phyloP scores from a whole-genome alignment of 2,797 vertebrate genomes.

The Sebastes umbrosus region DNA sequence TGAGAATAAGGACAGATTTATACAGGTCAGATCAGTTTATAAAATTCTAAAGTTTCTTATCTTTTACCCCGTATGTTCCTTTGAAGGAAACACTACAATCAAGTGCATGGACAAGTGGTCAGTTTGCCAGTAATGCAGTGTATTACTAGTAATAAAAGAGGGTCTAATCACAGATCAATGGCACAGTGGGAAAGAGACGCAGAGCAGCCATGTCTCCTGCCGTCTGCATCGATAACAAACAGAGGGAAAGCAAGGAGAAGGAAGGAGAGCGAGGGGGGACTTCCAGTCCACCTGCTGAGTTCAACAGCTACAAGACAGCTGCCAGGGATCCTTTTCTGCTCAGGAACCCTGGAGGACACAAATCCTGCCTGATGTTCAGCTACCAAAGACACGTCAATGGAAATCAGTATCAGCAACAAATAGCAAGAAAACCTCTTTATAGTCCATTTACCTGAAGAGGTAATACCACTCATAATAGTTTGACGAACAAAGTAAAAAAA shows the following conservation, averaged over 20 bases:
- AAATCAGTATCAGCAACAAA: background rate
- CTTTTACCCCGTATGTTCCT: background rate
- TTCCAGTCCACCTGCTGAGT: slow-evolving; percentile 16
- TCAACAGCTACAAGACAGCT: slow-evolving; percentile 15
- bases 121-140: background rate
- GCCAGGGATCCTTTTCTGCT: slow-evolving; percentile 11
- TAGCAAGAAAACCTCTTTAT: background rate
- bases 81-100: background rate
- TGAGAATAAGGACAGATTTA: background rate
- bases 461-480: background rate
- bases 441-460: background rate
- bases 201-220: slow-evolving; percentile 36
- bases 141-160: slow-evolving; percentile 18
- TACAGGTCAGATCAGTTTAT: background rate
- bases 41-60: background rate
- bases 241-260: slow-evolving; percentile 10
- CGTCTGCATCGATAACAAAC: slow-evolving; percentile 38
- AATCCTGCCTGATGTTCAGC: background rate
- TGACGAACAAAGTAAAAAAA: too few relatives aligned
- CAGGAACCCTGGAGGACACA: background rate
- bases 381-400: background rate
- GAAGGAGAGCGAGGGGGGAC: background rate
- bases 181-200: slow-evolving; percentile 41
- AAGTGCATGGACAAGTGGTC: background rate
- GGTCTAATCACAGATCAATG: slow-evolving; percentile 56